Evolutionary conservation across 1,140 invertebrate species (phyloP), one percentile per base, ranked within the genome.

Genomic region (Epicauta chinensis): DNA sequence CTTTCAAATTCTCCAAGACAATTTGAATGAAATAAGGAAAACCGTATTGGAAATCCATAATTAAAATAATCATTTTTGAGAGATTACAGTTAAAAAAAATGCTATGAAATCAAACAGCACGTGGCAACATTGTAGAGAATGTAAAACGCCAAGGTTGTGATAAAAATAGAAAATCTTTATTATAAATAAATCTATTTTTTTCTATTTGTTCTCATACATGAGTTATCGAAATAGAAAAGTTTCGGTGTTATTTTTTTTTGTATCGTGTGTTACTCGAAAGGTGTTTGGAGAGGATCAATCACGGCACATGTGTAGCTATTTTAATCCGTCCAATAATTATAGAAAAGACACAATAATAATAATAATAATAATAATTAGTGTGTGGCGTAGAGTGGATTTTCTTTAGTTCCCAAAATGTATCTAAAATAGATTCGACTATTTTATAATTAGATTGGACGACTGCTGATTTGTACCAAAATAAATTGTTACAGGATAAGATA

Each of bases 141-240:
- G 63, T 65, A 61, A 63, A 65, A 63, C 58, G 60, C 63, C 66
- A 68, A 66, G 64, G 64, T 68, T 66, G 63, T 53, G 63, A 59
- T 63, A 66, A 66, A 68, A 66, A 68, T 68, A 68, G 66, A 64
- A 64, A 65, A 66, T 65, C 63, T 66, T 66, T 65, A 68, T 68
- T 68, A 68, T 68, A 68, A 68, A 68, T 68, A 68, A 68, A 68
- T 62, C 61, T 53, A 57, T 61, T 66, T 68, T 64, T 64, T 67
- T n/a, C n/a, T 58, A 60, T 56, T 45, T 35, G 29, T 34, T 52
- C 59, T 60, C 61, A 61, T 51, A 65, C 64, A 66, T 63, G 64
- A 45, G 37, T 39, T 23, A 23, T 23, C 4, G 23, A 23, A 23
- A 23, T 23, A 23, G 23, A 23, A 23, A 7, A 23, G 23, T 5